These are phyloP conservation scores for Acanthaster planci DNA, from an alignment of 35 echinoderm and acorn worm species.

Conservation along the genomic window DNA sequence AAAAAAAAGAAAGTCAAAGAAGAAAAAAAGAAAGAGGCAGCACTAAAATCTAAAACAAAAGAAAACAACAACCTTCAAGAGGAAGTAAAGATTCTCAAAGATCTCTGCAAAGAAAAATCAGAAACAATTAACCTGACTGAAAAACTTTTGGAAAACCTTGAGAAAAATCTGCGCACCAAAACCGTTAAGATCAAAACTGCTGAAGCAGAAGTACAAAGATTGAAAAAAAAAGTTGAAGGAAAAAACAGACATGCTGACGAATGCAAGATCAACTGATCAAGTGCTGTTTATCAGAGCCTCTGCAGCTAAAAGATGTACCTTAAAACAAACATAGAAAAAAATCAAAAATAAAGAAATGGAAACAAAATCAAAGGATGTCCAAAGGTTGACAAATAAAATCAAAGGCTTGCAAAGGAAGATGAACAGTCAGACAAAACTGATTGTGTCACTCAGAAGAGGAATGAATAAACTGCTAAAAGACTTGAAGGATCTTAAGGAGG, in stretches of 20 bases:
- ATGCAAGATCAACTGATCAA: not conserved
- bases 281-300: not conserved
- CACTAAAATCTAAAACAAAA: not conserved
- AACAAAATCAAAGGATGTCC: not conserved
- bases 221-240: not conserved
- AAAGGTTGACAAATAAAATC: not conserved
- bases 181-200: not conserved
- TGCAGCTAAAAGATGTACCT: not conserved
- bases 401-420: not conserved
- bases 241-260: not conserved
- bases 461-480: not conserved
- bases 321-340: conserved; percentile 16
- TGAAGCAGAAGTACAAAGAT: not conserved
- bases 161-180: not conserved
- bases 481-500: not conserved
- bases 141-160: not conserved
- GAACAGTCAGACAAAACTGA: not conserved
- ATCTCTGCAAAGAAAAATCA: conserved; percentile 33
- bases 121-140: not conserved
- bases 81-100: conserved; percentile 8
- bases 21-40: not conserved
- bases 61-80: not conserved
- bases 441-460: not conserved
- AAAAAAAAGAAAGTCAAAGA: not conserved
- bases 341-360: not conserved